A percentile compares a stretch with the other conserved stretches of the same genome.
phyloP scores from a whole-genome alignment of 2,113 vertebrate genomes.

The Gadus chalcogrammus region DNA sequence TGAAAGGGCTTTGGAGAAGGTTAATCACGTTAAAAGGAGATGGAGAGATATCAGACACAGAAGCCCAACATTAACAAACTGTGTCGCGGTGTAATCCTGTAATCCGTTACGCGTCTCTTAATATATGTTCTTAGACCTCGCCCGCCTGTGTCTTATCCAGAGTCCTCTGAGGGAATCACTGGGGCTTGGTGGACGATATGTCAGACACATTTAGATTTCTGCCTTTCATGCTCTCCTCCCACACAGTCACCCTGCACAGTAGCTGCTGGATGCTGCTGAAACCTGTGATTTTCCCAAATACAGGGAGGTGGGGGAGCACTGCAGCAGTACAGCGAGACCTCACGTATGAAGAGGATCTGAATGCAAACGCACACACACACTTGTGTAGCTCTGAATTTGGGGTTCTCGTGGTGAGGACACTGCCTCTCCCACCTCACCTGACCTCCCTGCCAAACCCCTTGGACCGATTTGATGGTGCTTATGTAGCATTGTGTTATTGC shows the following conservation, averaged over 20 bases:
- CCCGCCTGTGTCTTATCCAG: conserved; percentile 51
- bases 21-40: too few species aligned
- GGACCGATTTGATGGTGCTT: too few species aligned
- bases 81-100: too few species aligned
- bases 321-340: conserved; percentile 30
- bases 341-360: conserved; percentile 24
- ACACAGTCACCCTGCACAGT: conserved; percentile 66
- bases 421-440: too few species aligned
- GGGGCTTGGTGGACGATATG: conserved; percentile 60
- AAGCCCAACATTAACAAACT: too few species aligned
- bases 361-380: background rate
- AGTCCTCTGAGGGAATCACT: conserved; percentile 55
- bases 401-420: too few species aligned
- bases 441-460: too few species aligned
- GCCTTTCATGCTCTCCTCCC: conserved; percentile 73
- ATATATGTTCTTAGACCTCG: conserved; percentile 43
- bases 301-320: conserved; percentile 40
- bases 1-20: too few species aligned
- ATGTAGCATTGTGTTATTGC: too few species aligned
- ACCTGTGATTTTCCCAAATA: conserved; percentile 64
- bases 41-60: too few species aligned
- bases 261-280: conserved; percentile 66
- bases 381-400: too few species aligned
- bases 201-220: conserved; percentile 76
- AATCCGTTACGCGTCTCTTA: too few species aligned